Evolutionary conservation across 1,140 invertebrate genomes (phyloP).

Genomic region (Caenorhabditis remanei): DNA sequence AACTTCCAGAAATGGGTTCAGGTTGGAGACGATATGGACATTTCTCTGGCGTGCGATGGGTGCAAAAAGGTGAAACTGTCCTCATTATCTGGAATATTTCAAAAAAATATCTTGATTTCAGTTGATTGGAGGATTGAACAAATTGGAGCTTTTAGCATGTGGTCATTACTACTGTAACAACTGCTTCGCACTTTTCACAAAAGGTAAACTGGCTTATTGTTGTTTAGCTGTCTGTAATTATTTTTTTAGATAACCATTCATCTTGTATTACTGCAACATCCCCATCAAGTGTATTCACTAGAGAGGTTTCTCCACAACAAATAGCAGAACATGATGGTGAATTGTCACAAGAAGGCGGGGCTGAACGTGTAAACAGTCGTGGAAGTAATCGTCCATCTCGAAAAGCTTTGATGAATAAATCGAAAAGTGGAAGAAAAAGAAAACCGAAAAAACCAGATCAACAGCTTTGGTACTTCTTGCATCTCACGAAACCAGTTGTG

Average conservation of each 20-base stretch:
- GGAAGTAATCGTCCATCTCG: constrained; percentile 14
- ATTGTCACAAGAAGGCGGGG: neutral
- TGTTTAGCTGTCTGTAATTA: no score
- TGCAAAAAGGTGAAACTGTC: neutral
- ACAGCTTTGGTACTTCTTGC: neutral
- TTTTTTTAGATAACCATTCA: constrained; percentile 19
- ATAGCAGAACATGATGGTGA: constrained; percentile 35
- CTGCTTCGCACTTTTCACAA: neutral
- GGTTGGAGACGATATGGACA: constrained; percentile 41
- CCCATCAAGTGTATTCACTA: constrained; percentile 10
- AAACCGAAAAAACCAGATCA: neutral
- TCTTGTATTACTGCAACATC: constrained; percentile 25
- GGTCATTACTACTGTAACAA: constrained; percentile 7
- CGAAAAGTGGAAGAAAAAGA: neutral
- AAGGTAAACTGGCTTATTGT: neutral
- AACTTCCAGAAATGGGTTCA: neutral
- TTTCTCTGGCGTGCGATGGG: neutral
- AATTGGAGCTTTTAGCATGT: constrained; percentile 7
- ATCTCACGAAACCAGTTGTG: constrained; percentile 11
- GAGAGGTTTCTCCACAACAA: constrained; percentile 24
- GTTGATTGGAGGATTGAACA: neutral
- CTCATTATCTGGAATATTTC: neutral
- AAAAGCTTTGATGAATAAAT: neutral
- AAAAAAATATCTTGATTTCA: neutral
- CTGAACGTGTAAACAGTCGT: constrained; percentile 15